phyloP scores from a whole-genome alignment of 2,113 vertebrate species.

The Ageneiosus marmoratus region DNA sequence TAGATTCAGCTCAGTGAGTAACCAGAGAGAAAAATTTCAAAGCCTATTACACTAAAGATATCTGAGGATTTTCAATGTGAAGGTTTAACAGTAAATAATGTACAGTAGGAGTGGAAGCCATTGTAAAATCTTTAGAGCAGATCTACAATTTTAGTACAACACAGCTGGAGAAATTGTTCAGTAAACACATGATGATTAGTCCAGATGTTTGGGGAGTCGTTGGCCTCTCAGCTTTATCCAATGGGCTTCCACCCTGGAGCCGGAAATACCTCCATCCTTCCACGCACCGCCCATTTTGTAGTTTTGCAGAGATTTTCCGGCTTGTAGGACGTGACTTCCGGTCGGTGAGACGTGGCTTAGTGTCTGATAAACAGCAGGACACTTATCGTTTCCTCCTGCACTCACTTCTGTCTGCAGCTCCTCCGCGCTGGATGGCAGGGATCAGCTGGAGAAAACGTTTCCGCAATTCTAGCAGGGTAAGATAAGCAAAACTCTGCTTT shows the following conservation, averaged over 20 bases:
- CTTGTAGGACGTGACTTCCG: slow-evolving; percentile 40
- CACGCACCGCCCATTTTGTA: background rate
- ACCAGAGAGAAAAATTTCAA: background rate
- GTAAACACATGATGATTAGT: background rate
- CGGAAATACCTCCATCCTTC: background rate
- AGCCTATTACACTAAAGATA: background rate
- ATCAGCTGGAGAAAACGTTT: slow-evolving; percentile 70
- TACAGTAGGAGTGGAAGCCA: background rate
- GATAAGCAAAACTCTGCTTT: background rate
- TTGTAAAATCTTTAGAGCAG: background rate
- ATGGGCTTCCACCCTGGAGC: background rate
- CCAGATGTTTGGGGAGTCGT: slow-evolving; percentile 6
- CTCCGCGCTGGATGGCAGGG: slow-evolving; percentile 81
- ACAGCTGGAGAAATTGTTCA: background rate
- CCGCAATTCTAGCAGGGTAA: slow-evolving; percentile 64
- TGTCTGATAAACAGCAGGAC: slow-evolving; percentile 46
- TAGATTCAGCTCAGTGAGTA: too few relatives aligned
- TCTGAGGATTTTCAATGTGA: background rate
- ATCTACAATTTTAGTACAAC: background rate
- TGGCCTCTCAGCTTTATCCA: background rate
- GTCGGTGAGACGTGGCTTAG: slow-evolving; percentile 74
- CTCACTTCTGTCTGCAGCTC: background rate
- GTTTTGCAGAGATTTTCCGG: background rate
- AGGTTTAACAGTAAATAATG: background rate
- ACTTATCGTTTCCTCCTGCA: background rate